Percentiles rank a stretch among this genome's conserved stretches.
Conservation (phyloP, 2,113 vertebrate genomes). For the Grus americana region DNA sequence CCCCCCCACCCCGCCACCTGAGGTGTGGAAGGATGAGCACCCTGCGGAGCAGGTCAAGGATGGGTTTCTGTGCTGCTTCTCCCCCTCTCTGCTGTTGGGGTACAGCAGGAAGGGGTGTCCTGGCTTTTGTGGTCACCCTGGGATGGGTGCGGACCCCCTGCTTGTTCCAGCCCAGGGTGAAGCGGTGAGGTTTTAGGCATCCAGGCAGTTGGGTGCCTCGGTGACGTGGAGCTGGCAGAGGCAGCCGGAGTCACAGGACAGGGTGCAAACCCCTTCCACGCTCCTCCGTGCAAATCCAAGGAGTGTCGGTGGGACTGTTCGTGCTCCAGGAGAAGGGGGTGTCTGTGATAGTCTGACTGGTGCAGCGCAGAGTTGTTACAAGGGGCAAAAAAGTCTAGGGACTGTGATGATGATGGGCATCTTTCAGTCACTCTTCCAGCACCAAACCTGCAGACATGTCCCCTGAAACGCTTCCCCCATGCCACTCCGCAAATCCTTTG, state of each 20-base stretch:
- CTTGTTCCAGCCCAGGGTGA: rapidly evolving
- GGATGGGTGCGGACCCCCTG: rapidly evolving
- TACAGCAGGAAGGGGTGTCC: neutral
- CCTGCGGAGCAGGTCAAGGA: rapidly evolving
- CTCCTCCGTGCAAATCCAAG: rapidly evolving
- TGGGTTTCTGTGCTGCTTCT: neutral
- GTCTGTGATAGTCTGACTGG: neutral
- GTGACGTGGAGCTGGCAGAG: neutral
- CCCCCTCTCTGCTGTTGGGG: rapidly evolving
- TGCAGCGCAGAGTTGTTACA: rapidly evolving
- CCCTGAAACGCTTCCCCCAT: rapidly evolving
- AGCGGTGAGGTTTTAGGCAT: neutral
- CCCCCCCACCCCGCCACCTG: too few species aligned
- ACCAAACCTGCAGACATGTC: rapidly evolving
- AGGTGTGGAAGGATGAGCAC: rapidly evolving
- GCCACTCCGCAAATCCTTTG: neutral
- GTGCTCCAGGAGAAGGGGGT: rapidly evolving
- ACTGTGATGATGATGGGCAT: too few species aligned
- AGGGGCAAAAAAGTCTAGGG: neutral
- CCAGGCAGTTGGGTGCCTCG: neutral
- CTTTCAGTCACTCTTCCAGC: neutral
- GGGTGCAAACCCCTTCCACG: rapidly evolving
- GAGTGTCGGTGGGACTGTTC: neutral
- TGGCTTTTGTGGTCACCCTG: neutral
- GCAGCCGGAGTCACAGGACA: rapidly evolving